These are phyloP conservation scores for Xyrichtys novacula DNA, from an alignment of 2,797 vertebrate genomes.

Conservation along the genomic window DNA sequence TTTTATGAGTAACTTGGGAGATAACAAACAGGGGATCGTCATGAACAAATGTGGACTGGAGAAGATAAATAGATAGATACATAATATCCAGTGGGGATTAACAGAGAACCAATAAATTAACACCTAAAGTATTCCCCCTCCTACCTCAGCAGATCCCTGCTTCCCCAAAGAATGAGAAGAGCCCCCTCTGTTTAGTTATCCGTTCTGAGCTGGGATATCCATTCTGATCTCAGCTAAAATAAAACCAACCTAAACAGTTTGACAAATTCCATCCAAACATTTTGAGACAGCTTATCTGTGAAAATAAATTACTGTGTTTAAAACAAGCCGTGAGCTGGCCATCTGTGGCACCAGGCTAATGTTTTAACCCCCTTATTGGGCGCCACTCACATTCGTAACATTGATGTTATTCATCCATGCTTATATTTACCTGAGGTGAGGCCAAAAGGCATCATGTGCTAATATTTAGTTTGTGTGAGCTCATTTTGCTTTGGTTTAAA, in stretches of 20 bases:
- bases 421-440: slow-evolving; percentile 58
- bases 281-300: slow-evolving; percentile 69
- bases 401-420: slow-evolving; percentile 54
- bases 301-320: slow-evolving; percentile 67
- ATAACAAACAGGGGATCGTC: slow-evolving; percentile 54
- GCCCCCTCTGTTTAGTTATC: slow-evolving; percentile 74
- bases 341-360: slow-evolving; percentile 29
- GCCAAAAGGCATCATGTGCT: slow-evolving; percentile 45
- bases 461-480: slow-evolving; percentile 62
- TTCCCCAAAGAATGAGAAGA: slow-evolving; percentile 73
- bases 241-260: slow-evolving; percentile 71
- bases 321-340: slow-evolving; percentile 53
- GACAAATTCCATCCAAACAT: slow-evolving; percentile 75
- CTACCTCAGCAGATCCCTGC: slow-evolving; percentile 46
- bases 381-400: slow-evolving; percentile 48
- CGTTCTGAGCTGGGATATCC: slow-evolving; percentile 60
- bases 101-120: slow-evolving; percentile 75
- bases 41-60: slow-evolving; percentile 69
- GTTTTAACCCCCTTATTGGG: slow-evolving; percentile 50
- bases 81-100: slow-evolving; percentile 67
- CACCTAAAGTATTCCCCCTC: slow-evolving; percentile 70
- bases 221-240: slow-evolving; percentile 58
- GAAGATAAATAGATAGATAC: slow-evolving; percentile 77
- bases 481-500: slow-evolving; percentile 62
- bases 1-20: slow-evolving; percentile 79